Conservation (phyloP, 2,797 vertebrate species). For the Oryzias dopingdopingensis region DNA sequence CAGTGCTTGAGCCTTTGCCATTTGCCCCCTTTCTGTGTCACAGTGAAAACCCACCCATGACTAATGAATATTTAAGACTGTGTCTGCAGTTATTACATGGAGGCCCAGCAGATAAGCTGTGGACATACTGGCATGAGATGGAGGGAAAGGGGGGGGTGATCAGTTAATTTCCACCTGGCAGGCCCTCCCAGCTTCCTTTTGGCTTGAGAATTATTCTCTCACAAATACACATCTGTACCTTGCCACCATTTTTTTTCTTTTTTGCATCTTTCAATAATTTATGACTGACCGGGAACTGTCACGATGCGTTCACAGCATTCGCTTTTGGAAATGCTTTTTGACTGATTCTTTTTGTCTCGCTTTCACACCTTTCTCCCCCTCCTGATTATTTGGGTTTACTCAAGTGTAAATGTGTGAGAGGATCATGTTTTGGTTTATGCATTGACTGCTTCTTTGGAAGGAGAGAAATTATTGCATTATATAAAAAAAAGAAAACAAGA, state of each 20-base stretch:
- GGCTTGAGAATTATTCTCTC: slow-evolving; percentile 46
- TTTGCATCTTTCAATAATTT: slow-evolving; percentile 25
- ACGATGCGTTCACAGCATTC: slow-evolving; percentile 29
- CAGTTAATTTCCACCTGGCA: slow-evolving; percentile 61
- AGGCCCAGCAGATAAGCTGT: slow-evolving; percentile 63
- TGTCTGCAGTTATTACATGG: slow-evolving; percentile 71
- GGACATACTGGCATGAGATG: slow-evolving; percentile 42
- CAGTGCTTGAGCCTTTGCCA: slow-evolving; percentile 54
- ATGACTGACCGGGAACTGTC: slow-evolving; percentile 50
- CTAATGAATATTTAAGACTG: slow-evolving; percentile 76
- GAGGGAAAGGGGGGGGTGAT: slow-evolving; percentile 30
- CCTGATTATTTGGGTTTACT: slow-evolving; percentile 51
- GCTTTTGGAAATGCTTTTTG: slow-evolving; percentile 37
- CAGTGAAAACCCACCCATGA: slow-evolving; percentile 64
- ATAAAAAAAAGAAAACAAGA: slow-evolving; percentile 12
- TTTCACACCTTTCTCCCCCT: slow-evolving; percentile 46
- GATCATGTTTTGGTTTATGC: slow-evolving; percentile 39
- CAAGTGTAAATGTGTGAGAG: slow-evolving; percentile 41
- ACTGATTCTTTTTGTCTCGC: slow-evolving; percentile 36
- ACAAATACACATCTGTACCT: slow-evolving; percentile 31
- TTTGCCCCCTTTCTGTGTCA: slow-evolving; percentile 66
- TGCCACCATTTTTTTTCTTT: slow-evolving; percentile 22
- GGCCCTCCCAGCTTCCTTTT: slow-evolving; percentile 65
- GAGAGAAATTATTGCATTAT: slow-evolving; percentile 4
- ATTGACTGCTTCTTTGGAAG: slow-evolving; percentile 42